Evolutionary conservation across 2,113 vertebrate genomes (phyloP), one percentile per base, ranked within the genome.

Genomic region (Lasiurus borealis): DNA sequence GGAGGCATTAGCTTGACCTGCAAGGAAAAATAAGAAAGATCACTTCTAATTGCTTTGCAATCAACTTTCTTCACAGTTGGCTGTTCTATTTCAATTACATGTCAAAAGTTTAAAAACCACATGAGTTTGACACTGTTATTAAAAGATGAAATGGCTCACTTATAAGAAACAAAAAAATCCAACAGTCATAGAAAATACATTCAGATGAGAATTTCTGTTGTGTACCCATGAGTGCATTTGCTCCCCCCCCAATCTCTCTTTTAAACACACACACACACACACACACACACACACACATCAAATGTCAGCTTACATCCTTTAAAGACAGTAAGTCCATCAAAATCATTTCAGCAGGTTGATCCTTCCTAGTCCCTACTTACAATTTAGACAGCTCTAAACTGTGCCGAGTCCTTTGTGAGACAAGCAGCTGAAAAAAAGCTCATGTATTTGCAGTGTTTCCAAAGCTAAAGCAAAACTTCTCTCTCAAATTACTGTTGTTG

Each of bases 1-100:
- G 99, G 99, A 92, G 99, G 99, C 98, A 99, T 99, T 57, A 99
- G 97, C 93, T 99, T 99, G 84, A 99, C 98, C 99, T 99, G 97
- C 4, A 25, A 34, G 36, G n/a, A 97, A 97, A 97, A 27, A 95
- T 2, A 92, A 95, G 81, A 10, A 29, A 93, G 40, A 91, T 95
- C 91, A 85, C 36, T 62, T 84, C 15, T 84, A 68, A 95, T 13
- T 88, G 88, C 40, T 90, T 85, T 34, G 73, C 57, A 76, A 92
- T 57, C 19, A 15, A 14, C 64, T 72, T 8, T 76, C 48, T 84
- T 36, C 88, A 6, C 80, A 34, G 34, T 0, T 2, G 36, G 48
- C 54, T 8, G 5, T 40, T 91, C 27, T 84, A 66, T 10, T 3
- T 69, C 2, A 29, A 88, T 19, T 8, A 73, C 25, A 76, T 78